Base-by-base conservation (phyloP, 2,888 invertebrate species). In the Apamea epomidion region DNA sequence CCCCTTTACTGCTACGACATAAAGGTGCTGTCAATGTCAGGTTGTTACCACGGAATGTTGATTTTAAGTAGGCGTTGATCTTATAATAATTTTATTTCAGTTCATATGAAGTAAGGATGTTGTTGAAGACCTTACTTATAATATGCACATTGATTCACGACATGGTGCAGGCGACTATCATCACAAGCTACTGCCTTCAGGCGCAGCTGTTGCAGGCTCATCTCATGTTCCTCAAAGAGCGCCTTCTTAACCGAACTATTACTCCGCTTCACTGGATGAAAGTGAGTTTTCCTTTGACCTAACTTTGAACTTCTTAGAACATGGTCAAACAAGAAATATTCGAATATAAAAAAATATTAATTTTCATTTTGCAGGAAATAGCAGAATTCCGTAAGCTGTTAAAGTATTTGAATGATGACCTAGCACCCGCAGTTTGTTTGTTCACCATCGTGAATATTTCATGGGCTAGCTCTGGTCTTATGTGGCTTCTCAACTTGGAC, bases 111-210 rank as follows among this genome's bases (percentile, higher is more conserved):
- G 90, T 97, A 70, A 94, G 96, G 88, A 90, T 97, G 82, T 85
- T 94, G 2, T 91, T 98, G 69, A 98, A 98, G 95, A 94, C 98
- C 60, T 91, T 98, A 14, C 94, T 98, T 80, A 97, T 98, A 51
- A 92, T 98, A 65, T 98, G 98, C 86, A 98, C 98, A 18, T 93
- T 98, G 82, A 98, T 98, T 94, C 98, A 98, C 92, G 98, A 99
- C 93, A 98, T 98, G 94, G 98, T 98, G 77, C 98, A 98, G 94
- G 98, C 98, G n/a, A 98, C 98, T 7, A 98, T 98, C 76, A 97
- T 98, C 86, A 98, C 98, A 54, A 98, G 98, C 93, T 99, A 98
- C 93, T 98, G 98, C 90, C 97, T 99, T 42, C 98, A 99, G 95
- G 98, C 98, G 72, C 98, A 98, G 93, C 95, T 99, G 78, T 93